These are phyloP conservation scores for Microdon myrmicae DNA, from an alignment of 2,888 invertebrate genomes.

Conservation along the genomic window DNA sequence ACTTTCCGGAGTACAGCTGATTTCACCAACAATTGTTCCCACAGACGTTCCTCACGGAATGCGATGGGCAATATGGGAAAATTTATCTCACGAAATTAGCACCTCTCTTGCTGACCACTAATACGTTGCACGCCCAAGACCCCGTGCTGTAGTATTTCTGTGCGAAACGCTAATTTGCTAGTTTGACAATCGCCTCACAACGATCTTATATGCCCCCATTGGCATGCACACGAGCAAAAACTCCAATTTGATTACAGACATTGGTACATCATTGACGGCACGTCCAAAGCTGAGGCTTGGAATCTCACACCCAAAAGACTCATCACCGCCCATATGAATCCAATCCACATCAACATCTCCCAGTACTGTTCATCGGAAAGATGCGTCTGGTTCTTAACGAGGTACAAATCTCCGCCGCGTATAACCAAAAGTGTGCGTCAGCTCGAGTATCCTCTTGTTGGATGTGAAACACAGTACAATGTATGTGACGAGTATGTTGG, in stretches of 20 bases:
- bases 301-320: constrained; percentile 4
- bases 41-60: constrained; percentile 10
- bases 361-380: constrained; percentile 12
- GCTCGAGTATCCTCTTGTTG: constrained; percentile 38
- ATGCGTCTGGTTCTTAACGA: constrained; percentile 31
- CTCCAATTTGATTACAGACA: constrained; percentile 17
- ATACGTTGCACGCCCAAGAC: constrained; percentile 6
- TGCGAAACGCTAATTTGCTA: constrained; percentile 34
- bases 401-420: constrained; percentile 47
- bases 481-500: too few relatives aligned
- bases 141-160: background rate
- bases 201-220: constrained; percentile 25
- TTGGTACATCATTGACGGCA: constrained; percentile 48
- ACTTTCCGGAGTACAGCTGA: constrained; percentile 26
- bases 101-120: constrained; percentile 33
- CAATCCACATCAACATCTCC: constrained; percentile 26
- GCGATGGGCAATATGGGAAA: constrained; percentile 37
- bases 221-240: constrained; percentile 14
- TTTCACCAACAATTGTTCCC: constrained; percentile 29
- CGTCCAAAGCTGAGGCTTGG: constrained; percentile 6
- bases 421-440: constrained; percentile 29
- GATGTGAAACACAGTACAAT: constrained; percentile 50
- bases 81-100: constrained; percentile 38
- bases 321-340: constrained; percentile 15
- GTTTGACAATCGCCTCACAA: constrained; percentile 48